Base-by-base conservation (phyloP, 2,797 vertebrate species). In the Mus minutoides region DNA sequence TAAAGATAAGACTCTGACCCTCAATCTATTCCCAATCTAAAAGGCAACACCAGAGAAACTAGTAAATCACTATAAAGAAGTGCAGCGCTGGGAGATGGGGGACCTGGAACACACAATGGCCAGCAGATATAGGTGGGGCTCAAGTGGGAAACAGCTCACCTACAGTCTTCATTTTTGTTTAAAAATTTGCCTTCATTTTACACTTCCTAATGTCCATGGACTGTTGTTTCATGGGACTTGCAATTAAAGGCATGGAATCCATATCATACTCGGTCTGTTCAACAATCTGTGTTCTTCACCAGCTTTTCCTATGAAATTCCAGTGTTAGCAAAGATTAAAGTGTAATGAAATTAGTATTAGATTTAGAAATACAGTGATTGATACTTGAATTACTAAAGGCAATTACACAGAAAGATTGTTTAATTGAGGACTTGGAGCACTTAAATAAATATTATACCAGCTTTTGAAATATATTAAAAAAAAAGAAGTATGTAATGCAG, bases 361-460 rank as follows among this genome's bases (percentile, higher is more conserved):
- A 92, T 90, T 91, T 11, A 85, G 37, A 96, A 92, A 94, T 58
- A 94, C 3, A 22, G 31, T 64, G 83, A 94, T 75, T 93, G 92
- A n/a, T 67, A 94, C 37, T 9, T 71, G 46, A 92, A 88, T 88
- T 92, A 95, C 64, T 82, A 92, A 69, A 85, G 49, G 76, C 46
- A 96, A 94, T 91, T 95, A 94, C 95, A 92, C 79, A 84, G 93
- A 79, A 67, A 96, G 92, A 84, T 26, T 93, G 24, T 88, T 96
- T 97, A 95, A 86, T 90, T 71, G 88, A 62, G 37, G 54, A 80
- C 52, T 78, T 60, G 58, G 14, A 37, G 3, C 22, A 96, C 94
- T 97, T 95, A 49, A 95, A 95, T 75, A 85, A 90, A 95, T 94
- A 75, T 80, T 88, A 75, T 79, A 90, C 19, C 49, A 11, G 62